Evolutionary conservation across 2,113 vertebrate species (phyloP).

Genomic region (Gracilinanus agilis): DNA sequence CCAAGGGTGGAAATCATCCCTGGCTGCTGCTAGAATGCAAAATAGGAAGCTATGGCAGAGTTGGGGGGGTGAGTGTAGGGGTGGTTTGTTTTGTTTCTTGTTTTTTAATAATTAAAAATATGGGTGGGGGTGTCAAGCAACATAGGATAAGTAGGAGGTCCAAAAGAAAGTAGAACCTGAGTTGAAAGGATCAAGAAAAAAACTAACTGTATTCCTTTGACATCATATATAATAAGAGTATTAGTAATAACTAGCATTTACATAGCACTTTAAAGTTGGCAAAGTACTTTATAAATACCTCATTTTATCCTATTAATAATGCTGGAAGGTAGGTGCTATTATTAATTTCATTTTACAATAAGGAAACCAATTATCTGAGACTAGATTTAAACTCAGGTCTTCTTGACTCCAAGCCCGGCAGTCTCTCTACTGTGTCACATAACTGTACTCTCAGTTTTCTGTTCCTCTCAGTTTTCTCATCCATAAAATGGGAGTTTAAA

Average conservation of each 20-base stretch:
- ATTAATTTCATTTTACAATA: background rate
- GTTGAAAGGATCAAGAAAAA: background rate
- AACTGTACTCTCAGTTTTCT: background rate
- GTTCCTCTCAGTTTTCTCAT: background rate
- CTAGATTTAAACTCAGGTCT: background rate
- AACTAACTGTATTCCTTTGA: background rate
- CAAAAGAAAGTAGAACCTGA: background rate
- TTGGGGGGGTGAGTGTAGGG: too few species aligned
- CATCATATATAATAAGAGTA: background rate
- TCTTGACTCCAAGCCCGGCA: background rate
- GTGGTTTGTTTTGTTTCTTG: slow-evolving; percentile 22
- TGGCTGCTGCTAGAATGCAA: slow-evolving; percentile 46
- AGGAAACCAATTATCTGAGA: background rate
- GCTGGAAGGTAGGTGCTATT: background rate
- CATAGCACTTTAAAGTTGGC: background rate
- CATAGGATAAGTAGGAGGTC: background rate
- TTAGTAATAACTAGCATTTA: background rate
- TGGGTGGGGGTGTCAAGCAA: background rate
- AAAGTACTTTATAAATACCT: background rate
- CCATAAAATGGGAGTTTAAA: background rate
- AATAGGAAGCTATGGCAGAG: slow-evolving; percentile 20
- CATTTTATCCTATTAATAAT: background rate
- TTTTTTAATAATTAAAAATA: background rate
- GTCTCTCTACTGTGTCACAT: background rate
- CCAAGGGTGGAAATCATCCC: slow-evolving; percentile 36